Percentiles rank a stretch among this genome's conserved stretches.
Evolutionary conservation across 2,797 vertebrate species (phyloP).

Genomic region (Phylloscopus collybita): DNA sequence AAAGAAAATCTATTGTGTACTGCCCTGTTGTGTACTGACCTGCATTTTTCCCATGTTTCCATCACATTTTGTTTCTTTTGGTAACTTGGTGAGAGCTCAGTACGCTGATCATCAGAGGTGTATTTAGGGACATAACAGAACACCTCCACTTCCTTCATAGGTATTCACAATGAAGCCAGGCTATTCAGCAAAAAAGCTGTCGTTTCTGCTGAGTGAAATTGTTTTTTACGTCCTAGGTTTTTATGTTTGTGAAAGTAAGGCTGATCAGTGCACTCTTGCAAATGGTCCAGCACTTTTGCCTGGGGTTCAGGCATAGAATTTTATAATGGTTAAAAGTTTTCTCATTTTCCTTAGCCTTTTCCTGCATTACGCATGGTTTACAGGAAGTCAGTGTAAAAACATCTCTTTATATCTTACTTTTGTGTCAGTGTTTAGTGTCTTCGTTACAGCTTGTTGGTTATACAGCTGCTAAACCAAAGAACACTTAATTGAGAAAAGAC

Average conservation of each 20-base stretch:
- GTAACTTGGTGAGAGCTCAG: not conserved
- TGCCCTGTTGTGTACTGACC: not conserved
- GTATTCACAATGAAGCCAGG: not conserved
- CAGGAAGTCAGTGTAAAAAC: not conserved
- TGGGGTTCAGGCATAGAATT: not conserved
- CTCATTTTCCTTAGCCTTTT: not conserved
- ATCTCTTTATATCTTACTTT: not conserved
- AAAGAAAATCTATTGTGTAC: not conserved
- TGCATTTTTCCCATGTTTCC: fast-evolving
- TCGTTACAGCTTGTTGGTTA: not conserved
- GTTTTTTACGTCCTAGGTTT: not conserved
- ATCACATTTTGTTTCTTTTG: not conserved
- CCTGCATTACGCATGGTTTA: not conserved
- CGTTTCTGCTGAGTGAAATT: not conserved
- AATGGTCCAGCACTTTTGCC: not conserved
- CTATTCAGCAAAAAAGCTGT: not conserved
- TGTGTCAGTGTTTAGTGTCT: not conserved
- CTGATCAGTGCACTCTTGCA: not conserved
- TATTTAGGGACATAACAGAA: not conserved
- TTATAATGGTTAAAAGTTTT: not conserved
- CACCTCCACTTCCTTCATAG: not conserved
- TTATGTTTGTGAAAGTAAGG: not conserved
- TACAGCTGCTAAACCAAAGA: not conserved
- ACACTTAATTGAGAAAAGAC: not conserved
- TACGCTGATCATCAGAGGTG: not conserved